phyloP scores from a whole-genome alignment of 1,140 invertebrate genomes.

The Drosophila tristis region DNA sequence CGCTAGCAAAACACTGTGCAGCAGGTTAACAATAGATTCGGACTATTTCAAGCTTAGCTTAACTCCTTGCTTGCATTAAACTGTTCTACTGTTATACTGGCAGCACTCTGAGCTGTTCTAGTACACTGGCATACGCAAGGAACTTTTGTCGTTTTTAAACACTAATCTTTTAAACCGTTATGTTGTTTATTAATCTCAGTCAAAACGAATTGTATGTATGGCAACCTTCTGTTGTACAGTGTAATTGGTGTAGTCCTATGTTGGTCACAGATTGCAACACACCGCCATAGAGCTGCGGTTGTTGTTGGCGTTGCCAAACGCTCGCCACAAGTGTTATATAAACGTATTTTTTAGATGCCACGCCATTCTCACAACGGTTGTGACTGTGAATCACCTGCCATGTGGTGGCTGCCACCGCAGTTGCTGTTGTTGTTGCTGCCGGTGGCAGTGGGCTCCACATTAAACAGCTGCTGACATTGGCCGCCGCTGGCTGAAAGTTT shows the following conservation, averaged over 20 bases:
- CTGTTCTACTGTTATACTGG: too few relatives aligned
- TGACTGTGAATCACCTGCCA: conserved; percentile 42
- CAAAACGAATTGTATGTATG: not conserved
- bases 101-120: too few relatives aligned
- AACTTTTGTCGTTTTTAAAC: too few relatives aligned
- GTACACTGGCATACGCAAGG: too few relatives aligned
- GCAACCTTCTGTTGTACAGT: conserved; percentile 37
- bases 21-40: conserved; percentile 26
- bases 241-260: conserved; percentile 39
- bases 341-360: conserved; percentile 77
- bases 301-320: conserved; percentile 51
- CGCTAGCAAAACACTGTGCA: conserved; percentile 53
- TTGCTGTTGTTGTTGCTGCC: conserved; percentile 6
- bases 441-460: conserved; percentile 30
- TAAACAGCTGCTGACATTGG: conserved; percentile 57
- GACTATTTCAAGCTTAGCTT: too few relatives aligned
- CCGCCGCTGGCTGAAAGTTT: conserved; percentile 34
- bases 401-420: conserved; percentile 16
- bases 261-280: conserved; percentile 63
- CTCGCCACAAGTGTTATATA: conserved; percentile 73
- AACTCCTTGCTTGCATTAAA: too few relatives aligned
- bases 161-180: too few relatives aligned
- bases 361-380: conserved; percentile 70
- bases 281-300: conserved; percentile 32
- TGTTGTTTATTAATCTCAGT: too few relatives aligned